Evolutionary conservation across 2,113 vertebrate genomes (phyloP).

Genomic region (Abramis brama): DNA sequence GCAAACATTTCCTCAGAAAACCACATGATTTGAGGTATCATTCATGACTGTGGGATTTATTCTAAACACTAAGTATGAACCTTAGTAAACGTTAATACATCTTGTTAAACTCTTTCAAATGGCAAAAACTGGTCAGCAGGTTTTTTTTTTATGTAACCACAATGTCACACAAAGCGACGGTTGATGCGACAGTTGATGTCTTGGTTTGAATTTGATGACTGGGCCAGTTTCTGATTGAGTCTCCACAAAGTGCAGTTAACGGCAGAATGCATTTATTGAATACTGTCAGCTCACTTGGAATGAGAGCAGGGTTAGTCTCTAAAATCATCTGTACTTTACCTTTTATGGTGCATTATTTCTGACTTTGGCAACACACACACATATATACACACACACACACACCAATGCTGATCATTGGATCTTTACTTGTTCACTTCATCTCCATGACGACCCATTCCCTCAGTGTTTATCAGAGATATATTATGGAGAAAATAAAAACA

Average conservation of each 20-base stretch:
- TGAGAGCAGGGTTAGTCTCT: not conserved
- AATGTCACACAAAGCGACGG: not conserved
- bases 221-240: constrained; percentile 54
- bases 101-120: not conserved
- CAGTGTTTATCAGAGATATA: not conserved
- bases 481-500: not conserved
- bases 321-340: not conserved
- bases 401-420: not conserved
- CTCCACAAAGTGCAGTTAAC: constrained; percentile 12
- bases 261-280: not conserved
- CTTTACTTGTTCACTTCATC: constrained; percentile 1
- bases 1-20: not conserved
- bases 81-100: not conserved
- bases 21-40: not conserved
- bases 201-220: constrained; percentile 50
- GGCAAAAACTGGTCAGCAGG: not conserved
- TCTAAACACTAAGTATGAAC: not conserved
- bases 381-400: not conserved
- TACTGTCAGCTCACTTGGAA: not conserved
- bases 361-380: not conserved
- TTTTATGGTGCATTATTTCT: constrained; percentile 23
- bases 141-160: not conserved
- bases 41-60: not conserved
- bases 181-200: constrained; percentile 40
- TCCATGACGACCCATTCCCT: not conserved